Percentiles rank a stretch among this genome's conserved stretches.
Evolutionary conservation across 2,888 invertebrate genomes (phyloP).

Genomic region (Ophion slaviceki): DNA sequence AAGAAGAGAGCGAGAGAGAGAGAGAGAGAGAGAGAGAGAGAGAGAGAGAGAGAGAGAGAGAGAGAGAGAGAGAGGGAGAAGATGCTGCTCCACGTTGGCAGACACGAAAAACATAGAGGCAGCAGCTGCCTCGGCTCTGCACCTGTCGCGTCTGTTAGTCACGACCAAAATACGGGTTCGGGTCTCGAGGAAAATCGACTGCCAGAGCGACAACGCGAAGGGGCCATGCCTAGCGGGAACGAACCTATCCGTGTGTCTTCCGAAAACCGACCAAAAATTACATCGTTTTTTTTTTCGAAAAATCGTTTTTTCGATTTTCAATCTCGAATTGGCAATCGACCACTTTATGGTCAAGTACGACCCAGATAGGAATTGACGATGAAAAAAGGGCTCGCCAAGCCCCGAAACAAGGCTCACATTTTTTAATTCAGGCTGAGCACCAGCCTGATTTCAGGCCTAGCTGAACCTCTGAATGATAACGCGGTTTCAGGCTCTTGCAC

Average conservation of each 20-base stretch:
- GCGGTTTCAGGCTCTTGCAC: too few species aligned
- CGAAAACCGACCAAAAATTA: not conserved
- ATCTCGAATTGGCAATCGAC: not conserved
- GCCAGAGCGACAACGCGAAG: constrained; percentile 31
- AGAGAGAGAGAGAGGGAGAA: constrained; percentile 24
- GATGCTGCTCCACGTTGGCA: constrained; percentile 67
- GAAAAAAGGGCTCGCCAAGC: too few species aligned
- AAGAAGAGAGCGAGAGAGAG: not conserved
- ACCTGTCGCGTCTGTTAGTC: constrained; percentile 78
- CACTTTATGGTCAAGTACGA: too few species aligned
- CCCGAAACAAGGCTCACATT: too few species aligned
- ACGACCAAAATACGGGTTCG: constrained; percentile 77
- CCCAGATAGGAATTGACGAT: too few species aligned
- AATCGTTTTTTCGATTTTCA: not conserved
- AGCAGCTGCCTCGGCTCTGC: constrained; percentile 76
- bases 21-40: constrained; percentile 28
- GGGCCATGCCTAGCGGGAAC: constrained; percentile 21
- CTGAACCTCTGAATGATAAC: too few species aligned
- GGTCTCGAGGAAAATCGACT: constrained; percentile 58
- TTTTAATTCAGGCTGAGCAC: too few species aligned
- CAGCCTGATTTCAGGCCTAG: too few species aligned
- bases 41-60: not conserved
- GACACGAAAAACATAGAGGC: constrained; percentile 76
- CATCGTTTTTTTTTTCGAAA: not conserved
- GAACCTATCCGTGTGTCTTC: not conserved